Base-by-base conservation (phyloP, 1,140 invertebrate genomes). In the Brachionus manjavacas region DNA sequence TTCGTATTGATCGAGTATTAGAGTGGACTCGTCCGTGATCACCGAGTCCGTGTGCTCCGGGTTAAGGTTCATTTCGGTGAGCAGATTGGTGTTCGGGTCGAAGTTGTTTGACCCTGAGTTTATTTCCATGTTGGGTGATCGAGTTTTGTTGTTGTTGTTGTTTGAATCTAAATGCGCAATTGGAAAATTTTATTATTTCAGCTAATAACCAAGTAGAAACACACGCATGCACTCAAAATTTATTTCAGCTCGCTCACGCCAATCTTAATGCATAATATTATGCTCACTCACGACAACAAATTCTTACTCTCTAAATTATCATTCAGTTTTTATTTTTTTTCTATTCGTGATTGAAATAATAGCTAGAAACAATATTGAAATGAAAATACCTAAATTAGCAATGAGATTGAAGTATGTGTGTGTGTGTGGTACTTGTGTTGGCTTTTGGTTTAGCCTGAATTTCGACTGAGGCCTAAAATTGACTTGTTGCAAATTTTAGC, bases 1-100 rank as follows among this genome's bases (percentile, higher is more conserved):
- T 28, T 81, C 79, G 52, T 64, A 81, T 39, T 81, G 79, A 4
- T 81, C 79, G 9, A 81, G 52, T 1, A 81, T 64, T 9, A 46
- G 8, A 1, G 28, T 28, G 1, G 79, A 64, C 31, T 81, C 79
- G 31, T 81, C 79, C 9, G 43, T 76, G 68, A 41, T 46, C 16
- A 72, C 31, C 68, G 68, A 43, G 16, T 72, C 68, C 9, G 28
- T 41, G 35, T 72, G 68, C 7, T 72, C 68, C 14, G 68, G 68
- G 16, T 72, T 72, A 16, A 72, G 68, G 16, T 72, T 72, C 68
- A 72, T 72, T 72, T 72, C 68, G 35, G 31, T 72, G n/a, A 72
- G 39, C 2, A 72, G 39, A 11, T 72, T 72, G 14, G 68, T 72
- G 35, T 72, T 72, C 11, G 68, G 68, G 35, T 72, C 68, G 35